Percentiles rank a stretch among this genome's conserved stretches.
Conservation (phyloP, 2,888 invertebrate genomes). For the Polymixis lichenea region DNA sequence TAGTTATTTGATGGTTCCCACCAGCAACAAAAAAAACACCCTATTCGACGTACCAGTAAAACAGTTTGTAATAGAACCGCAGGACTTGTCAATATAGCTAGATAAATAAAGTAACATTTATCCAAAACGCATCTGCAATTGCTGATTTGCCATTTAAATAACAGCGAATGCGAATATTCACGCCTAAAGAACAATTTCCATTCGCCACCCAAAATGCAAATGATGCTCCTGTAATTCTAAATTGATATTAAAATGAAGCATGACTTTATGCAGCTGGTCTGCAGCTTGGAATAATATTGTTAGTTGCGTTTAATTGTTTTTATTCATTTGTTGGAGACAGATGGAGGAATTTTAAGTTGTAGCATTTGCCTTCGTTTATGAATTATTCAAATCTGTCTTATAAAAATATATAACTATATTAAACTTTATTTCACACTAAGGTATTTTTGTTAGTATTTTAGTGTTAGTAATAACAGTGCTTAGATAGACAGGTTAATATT, state of each 20-base stretch:
- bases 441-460: no score
- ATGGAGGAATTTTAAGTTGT: slow-evolving; percentile 3
- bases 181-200: slow-evolving; percentile 51
- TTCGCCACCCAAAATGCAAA: slow-evolving; percentile 59
- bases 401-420: background rate
- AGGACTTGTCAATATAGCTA: background rate
- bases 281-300: slow-evolving; percentile 45
- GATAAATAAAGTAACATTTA: background rate
- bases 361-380: slow-evolving; percentile 3
- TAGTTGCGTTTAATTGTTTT: slow-evolving; percentile 21
- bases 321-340: slow-evolving; percentile 7
- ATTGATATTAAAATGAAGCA: slow-evolving; percentile 64
- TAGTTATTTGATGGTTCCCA: no score
- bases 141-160: slow-evolving; percentile 41
- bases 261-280: slow-evolving; percentile 43
- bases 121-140: background rate
- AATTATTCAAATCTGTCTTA: background rate
- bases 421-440: no score
- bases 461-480: no score
- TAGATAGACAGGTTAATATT: no score
- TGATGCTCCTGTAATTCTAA: slow-evolving; percentile 55
- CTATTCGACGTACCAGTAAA: no score
- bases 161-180: slow-evolving; percentile 21
- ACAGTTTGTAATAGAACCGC: no score
- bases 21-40: no score